Evolutionary conservation across 2,797 vertebrate species (phyloP).

Genomic region (Acropternis orthonyx): DNA sequence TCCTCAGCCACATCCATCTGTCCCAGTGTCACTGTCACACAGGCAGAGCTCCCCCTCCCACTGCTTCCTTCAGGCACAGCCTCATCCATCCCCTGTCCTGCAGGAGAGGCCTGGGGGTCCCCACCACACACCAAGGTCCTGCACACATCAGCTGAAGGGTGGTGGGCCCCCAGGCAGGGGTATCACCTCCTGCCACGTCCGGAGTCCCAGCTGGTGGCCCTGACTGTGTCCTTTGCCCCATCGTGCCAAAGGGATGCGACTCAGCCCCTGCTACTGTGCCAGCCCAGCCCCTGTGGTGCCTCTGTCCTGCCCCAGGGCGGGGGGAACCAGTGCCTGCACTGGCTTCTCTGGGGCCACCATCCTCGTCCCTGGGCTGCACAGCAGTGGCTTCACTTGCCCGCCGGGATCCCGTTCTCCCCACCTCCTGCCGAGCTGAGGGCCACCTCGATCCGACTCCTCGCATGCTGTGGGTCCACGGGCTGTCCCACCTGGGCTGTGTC

Average conservation of each 20-base stretch:
- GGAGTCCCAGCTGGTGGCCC: neutral
- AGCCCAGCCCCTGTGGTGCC: accelerated
- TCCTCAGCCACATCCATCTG: neutral
- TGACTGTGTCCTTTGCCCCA: neutral
- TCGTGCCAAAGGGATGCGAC: neutral
- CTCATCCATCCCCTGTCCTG: neutral
- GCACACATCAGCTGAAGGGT: neutral
- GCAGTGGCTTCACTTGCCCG: neutral
- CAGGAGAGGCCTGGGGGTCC: neutral
- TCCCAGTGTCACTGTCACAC: neutral
- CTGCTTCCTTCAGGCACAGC: neutral
- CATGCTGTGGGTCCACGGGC: neutral
- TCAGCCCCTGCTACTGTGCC: neutral
- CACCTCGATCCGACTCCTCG: neutral
- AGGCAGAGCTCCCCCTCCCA: neutral
- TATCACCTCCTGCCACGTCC: neutral
- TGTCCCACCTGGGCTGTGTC: neutral
- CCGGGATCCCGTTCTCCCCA: conserved; percentile 37
- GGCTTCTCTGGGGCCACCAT: neutral
- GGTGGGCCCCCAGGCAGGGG: neutral
- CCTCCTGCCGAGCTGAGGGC: neutral
- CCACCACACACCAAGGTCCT: neutral
- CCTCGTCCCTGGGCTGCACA: neutral
- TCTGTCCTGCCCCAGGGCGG: neutral
- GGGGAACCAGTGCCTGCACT: neutral